phyloP scores from a whole-genome alignment of 2,888 invertebrate genomes.

The Hetaerina titia region DNA sequence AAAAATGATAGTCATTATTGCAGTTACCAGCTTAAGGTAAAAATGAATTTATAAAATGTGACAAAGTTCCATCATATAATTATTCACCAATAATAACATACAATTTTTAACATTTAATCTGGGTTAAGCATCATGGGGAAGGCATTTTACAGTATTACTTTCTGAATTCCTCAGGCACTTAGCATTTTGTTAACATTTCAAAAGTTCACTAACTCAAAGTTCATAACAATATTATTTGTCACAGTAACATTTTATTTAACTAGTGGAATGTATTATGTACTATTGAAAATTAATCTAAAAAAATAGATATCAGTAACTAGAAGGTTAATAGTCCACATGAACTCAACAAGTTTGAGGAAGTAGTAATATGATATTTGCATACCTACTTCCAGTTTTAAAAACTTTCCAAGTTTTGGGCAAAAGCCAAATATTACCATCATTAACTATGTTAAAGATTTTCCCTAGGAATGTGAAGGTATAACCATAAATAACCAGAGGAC shows the following conservation, averaged over 20 bases:
- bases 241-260: not conserved
- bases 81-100: not conserved
- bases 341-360: not conserved
- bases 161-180: slow-evolving; percentile 58
- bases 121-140: not conserved
- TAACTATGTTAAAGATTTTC: not conserved
- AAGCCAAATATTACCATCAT: not conserved
- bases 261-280: not conserved
- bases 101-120: not conserved
- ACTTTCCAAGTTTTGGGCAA: not conserved
- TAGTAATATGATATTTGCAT: too few relatives aligned
- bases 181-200: not conserved
- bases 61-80: not conserved
- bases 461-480: not conserved
- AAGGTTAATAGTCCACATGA: not conserved
- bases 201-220: not conserved
- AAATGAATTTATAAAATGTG: not conserved
- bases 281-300: not conserved
- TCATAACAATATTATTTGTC: slow-evolving; percentile 27
- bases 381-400: not conserved
- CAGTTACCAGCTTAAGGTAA: not conserved
- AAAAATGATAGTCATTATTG: not conserved
- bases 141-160: not conserved
- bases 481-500: not conserved
- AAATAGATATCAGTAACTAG: not conserved